Conservation (phyloP, 2,113 vertebrate species). For the Cynopterus brachyotis region DNA sequence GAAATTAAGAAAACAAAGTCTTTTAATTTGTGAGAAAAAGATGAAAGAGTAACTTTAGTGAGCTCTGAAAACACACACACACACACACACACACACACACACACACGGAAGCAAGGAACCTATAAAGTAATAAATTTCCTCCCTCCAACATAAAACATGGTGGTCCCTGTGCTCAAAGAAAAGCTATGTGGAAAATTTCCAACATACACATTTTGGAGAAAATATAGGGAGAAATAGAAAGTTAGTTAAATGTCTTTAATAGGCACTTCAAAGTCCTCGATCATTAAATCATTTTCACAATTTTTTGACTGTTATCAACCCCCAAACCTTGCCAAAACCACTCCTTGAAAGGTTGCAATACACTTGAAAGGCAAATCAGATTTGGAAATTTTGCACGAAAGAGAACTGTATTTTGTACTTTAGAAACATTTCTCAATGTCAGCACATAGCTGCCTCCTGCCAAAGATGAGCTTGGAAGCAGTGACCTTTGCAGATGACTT, state of each 20-base stretch:
- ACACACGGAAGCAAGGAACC: conserved; percentile 65
- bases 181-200: conserved; percentile 76
- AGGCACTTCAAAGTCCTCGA: conserved; percentile 70
- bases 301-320: conserved; percentile 60
- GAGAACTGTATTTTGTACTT: conserved; percentile 25
- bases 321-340: conserved; percentile 57
- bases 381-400: conserved; percentile 55
- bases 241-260: conserved; percentile 75
- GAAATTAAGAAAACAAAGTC: conserved; percentile 22
- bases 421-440: conserved; percentile 19
- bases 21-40: conserved; percentile 40
- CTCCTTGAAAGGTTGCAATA: conserved; percentile 69
- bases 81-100: not conserved
- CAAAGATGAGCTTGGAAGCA: not conserved
- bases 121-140: conserved; percentile 72
- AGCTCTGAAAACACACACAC: conserved; percentile 20
- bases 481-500: not conserved
- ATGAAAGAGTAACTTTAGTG: conserved; percentile 58
- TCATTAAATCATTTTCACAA: conserved; percentile 78
- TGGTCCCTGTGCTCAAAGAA: conserved; percentile 74
- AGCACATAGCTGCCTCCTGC: not conserved
- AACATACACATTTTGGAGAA: conserved; percentile 62
- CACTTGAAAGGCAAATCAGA: conserved; percentile 61
- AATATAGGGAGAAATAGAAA: conserved; percentile 69
- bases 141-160: conserved; percentile 73